Evolutionary conservation across 2,113 vertebrate genomes (phyloP), one percentile per base, ranked within the genome.

Genomic region (Cygnus buccinator): DNA sequence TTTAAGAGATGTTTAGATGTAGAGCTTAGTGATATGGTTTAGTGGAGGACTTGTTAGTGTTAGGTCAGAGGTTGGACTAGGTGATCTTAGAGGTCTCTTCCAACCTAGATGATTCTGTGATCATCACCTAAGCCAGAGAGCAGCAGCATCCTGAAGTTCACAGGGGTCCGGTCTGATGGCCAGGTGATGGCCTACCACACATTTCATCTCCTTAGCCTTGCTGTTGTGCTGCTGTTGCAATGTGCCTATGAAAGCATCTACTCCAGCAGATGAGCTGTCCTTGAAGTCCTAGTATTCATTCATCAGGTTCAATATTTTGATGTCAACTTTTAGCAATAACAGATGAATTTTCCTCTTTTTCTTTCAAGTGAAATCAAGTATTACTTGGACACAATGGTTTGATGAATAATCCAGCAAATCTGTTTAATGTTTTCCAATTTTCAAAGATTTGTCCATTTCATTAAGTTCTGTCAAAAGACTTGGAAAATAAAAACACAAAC

Each of bases 381-480:
- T 92, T 87, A 92, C 85, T 81, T 52, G 33, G 52, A 61, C 19
- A 67, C 61, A 92, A 72, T 75, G 21, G 46, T 84, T 88, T 86
- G 72, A 74, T 84, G 41, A 87, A 78, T 89, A 92, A 94, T 84
- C 83, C 73, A 75, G 43, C 5, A 75, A 85, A 71, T 90, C 83
- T 90, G 50, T 74, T 80, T 80, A 84, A 87, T 90, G 61, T 77
- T 84, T 77, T 37, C 11, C 29, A 81, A 29, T 92, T 95, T 87
- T 10, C 26, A 44, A 65, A 71, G 44, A 68, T 75, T 89, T 90
- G 28, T 67, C 89, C 37, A 65, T 71, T 88, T 77, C 43, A 62
- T 77, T 54, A 62, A 74, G 5, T 78, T 85, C 46, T 74, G 71
- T 63, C 41, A 43, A 66, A 90, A 72, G 39, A 74, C 44, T 58